Base-by-base conservation (phyloP, 2,797 vertebrate species). In the Anguilla pacifica region DNA sequence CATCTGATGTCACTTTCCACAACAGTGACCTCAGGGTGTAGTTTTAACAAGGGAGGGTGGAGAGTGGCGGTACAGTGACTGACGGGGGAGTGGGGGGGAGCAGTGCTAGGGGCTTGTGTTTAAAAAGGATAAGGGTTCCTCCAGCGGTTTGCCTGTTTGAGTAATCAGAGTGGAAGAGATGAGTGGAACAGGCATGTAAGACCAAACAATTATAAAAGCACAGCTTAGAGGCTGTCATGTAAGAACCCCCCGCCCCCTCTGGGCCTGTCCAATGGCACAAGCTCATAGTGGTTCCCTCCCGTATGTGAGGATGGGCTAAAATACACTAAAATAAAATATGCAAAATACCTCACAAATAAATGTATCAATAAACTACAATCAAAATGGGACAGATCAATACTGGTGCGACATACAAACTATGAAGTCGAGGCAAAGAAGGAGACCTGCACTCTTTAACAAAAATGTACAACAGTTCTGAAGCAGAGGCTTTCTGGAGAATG, bases 131-230 rank as follows among this genome's bases (percentile, higher is more conserved):
- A 22, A 43, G 13, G 59, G 35, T 46, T 85, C 39, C 59, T 85
- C 4, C 22, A 43, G 84, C 15, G 39, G 59, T 35, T 17, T 39
- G 17, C 25, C 77, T 15, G 22, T 81, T 51, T 6, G 46, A 82
- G 46, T 82, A 82, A 51, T 82, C 51, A 82, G 79, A n/a, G 43
- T 51, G 79, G 43, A 51, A 82, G 79, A 82, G 46, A 82, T 82
- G 46, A 82, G 79, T 10, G 1, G 22, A n/a, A 22, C 79, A 82
- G 46, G 79, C 46, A 25, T 10, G 19, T 82, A 51, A 49, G 43
- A 82, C 46, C 39, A n/a, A 82, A 51, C 13, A 19, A 82, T 82
- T 7, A 82, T n/a, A 51, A 82, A 82, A 9, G 7, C 22, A 10
- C 46, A 51, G 46, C 39, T 15, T 17, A 10, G 46, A 82, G 79